Base-by-base conservation (phyloP, 2,113 vertebrate species). In the Rallus limicola region DNA sequence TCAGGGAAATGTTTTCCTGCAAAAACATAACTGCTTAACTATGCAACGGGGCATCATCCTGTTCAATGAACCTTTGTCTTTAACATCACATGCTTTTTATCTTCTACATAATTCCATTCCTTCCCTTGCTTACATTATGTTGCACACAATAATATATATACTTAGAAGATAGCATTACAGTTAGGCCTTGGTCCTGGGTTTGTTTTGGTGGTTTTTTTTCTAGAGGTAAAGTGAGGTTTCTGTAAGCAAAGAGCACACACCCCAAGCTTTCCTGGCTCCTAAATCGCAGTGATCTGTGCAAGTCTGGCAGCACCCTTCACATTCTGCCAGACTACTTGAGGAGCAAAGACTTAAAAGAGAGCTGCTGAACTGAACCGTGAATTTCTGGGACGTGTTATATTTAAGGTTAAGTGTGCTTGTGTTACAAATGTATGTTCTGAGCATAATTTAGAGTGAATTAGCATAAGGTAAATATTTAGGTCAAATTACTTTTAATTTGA, bases 401-500 rank as follows among this genome's bases (percentile, higher is more conserved):
- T 93, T 93, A 91, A 59, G 40, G 53, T 62, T 79, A 92, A 75
- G 56, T 94, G 53, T 92, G n/a, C 82, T 95, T 95, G 24, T 82
- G 52, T 82, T 95, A 78, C 86, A 97, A 55, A 95, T 91, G 65
- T 89, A 55, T 86, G 33, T 94, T 95, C 38, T 88, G 55, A 96
- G 80, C 58, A 56, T 94, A 96, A 96, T 97, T 97, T 96, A 42
- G 79, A 92, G 52, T 75, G 58, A 96, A 95, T 94, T 94, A 96
- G 71, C 90, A 58, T 88, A 80, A 78, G 72, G 85, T 96, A 93
- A 95, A 96, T 97, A 96, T 98, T 98, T 97, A 88, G 70, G 96
- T 97, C 93, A 90, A 97, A 97, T 95, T 90, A 96, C 91, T 97
- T 97, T 93, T 97, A 96, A 97, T 98, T 97, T 96, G 95, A 95